Conservation (phyloP, 1,140 invertebrate species). For the Hylaeus anthracinus region DNA sequence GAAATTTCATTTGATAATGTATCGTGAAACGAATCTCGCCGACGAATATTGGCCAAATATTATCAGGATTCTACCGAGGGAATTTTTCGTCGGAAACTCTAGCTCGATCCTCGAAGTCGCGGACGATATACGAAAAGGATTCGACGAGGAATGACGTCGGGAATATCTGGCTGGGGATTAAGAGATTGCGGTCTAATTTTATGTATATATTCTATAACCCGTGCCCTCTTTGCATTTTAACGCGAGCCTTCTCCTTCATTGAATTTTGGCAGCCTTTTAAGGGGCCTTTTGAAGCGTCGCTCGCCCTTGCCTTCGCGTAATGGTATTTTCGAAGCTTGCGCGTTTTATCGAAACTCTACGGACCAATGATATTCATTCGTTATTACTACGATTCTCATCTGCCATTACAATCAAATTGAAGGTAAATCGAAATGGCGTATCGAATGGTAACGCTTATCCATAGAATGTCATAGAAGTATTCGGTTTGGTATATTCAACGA, state of each 20-base stretch:
- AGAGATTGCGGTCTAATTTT: slow-evolving; percentile 34
- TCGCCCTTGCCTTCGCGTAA: no score
- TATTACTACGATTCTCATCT: no score
- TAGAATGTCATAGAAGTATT: no score
- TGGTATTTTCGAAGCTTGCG: no score
- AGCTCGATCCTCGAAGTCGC: background rate
- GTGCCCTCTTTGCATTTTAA: slow-evolving; percentile 33
- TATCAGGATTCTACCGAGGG: background rate
- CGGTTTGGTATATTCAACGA: no score
- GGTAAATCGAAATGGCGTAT: no score
- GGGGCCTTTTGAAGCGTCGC: background rate
- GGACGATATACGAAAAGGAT: slow-evolving; percentile 27
- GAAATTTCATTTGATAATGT: background rate
- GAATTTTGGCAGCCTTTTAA: slow-evolving; percentile 33
- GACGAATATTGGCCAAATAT: background rate
- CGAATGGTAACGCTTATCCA: no score
- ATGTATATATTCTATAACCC: slow-evolving; percentile 44
- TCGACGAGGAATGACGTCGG: background rate
- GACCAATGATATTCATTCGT: no score
- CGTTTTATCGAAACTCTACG: no score
- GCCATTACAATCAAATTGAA: no score
- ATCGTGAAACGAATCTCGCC: background rate
- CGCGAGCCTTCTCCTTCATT: slow-evolving; percentile 6
- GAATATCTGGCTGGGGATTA: slow-evolving; percentile 11
- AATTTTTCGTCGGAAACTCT: background rate